Evolutionary conservation across 92 coral and sea anemone genomes (phyloP).

Genomic region (Zoanthus solanderi): DNA sequence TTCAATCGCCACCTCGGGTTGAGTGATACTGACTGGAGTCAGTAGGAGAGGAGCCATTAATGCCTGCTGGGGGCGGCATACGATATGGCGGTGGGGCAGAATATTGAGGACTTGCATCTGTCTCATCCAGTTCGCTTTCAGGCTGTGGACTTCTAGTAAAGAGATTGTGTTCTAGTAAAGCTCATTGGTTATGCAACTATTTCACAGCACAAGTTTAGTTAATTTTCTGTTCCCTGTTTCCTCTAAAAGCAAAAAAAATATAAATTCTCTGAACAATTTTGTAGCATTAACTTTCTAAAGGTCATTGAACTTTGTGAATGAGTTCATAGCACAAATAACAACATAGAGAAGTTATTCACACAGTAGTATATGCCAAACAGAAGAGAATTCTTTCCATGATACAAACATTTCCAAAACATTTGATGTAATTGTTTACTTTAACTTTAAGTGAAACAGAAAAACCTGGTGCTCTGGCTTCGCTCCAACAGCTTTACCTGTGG

Average conservation of each 20-base stretch:
- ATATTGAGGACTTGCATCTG: constrained; percentile 70
- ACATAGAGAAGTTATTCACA: too few relatives aligned
- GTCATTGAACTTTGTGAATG: too few relatives aligned
- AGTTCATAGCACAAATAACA: too few relatives aligned
- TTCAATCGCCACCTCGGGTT: constrained; percentile 75
- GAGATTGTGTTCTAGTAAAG: not conserved
- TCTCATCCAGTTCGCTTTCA: constrained; percentile 41
- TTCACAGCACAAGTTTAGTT: not conserved
- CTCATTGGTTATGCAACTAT: not conserved
- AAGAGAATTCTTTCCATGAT: too few relatives aligned
- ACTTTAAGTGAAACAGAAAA: too few relatives aligned
- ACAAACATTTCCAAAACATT: too few relatives aligned
- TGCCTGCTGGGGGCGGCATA: constrained; percentile 81
- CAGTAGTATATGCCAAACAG: too few relatives aligned
- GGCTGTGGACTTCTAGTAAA: constrained; percentile 43
- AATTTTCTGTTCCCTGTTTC: not conserved
- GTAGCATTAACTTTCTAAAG: too few relatives aligned
- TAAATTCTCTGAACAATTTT: too few relatives aligned
- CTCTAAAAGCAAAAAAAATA: not conserved
- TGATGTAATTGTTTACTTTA: too few relatives aligned
- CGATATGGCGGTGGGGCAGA: constrained; percentile 89
- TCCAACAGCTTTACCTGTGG: too few relatives aligned
- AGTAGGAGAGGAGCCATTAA: constrained; percentile 69
- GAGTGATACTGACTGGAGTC: constrained; percentile 81
- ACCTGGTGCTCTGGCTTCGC: too few relatives aligned